Base-by-base conservation (phyloP, 2,113 vertebrate genomes). In the Lagopus leucura region DNA sequence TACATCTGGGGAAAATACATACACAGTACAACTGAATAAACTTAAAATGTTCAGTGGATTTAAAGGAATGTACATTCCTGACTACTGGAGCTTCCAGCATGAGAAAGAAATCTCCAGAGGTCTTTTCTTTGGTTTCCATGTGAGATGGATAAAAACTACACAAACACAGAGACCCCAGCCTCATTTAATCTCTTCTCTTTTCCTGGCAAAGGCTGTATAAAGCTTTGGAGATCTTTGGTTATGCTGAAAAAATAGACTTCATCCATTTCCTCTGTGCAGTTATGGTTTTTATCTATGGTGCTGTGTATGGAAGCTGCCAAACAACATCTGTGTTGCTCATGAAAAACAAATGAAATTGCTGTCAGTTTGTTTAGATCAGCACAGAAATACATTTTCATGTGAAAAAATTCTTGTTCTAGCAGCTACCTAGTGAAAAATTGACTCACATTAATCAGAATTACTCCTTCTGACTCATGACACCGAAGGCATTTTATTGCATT, bases 221-320 rank as follows among this genome's bases (percentile, higher is more conserved):
- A 77, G 64, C 20, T 87, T 73, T 3, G 4, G 55, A 92, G 34
- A 80, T 64, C 38, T 91, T 89, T 74, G 50, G 65, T 92, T 95
- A 87, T 92, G 91, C 64, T 78, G 24, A 88, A 90, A 91, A 93
- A 85, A 67, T 32, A 80, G 55, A 71, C 69, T 86, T 73, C 19
- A 76, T 91, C 55, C 55, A 80, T 93, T 94, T 96, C 92, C 19
- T 0, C 64, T 86, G 89, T 80, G 64, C 42, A 89, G 87, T 93
- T 93, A 95, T 8, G 67, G 91, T 94, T 94, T 96, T 96, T 96
- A 95, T 96, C 91, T 92, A 72, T 86, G 89, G 82, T 93, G 72
- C n/a, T 96, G 86, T 88, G 42, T 36, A 78, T 50, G 43, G 67
- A 88, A 45, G 72, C 72, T 95, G 86, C 92, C 92, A 97, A 92